phyloP scores from a whole-genome alignment of 1,140 invertebrate species.

The Zelostemma sp. region DNA sequence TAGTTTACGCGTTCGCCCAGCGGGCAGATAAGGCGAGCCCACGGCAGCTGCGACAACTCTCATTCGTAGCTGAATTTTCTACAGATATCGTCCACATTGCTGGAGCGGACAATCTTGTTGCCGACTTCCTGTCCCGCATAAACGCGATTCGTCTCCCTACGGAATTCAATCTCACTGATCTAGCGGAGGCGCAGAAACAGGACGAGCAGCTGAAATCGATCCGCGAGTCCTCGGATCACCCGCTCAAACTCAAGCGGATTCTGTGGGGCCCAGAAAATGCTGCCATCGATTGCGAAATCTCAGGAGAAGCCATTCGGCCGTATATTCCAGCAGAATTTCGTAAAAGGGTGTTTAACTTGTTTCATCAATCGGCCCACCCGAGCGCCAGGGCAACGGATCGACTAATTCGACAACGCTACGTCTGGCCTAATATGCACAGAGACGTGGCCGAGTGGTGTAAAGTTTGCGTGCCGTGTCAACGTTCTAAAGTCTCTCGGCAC shows the following conservation, averaged over 20 bases:
- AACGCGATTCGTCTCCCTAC: conserved; percentile 11
- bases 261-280: not conserved
- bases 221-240: not conserved
- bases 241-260: not conserved
- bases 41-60: conserved; percentile 1
- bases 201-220: not conserved
- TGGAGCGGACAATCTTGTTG: not conserved
- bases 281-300: not conserved
- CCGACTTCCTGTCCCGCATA: conserved; percentile 34
- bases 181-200: not conserved
- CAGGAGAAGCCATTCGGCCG: conserved; percentile 9
- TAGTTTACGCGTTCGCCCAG: conserved; percentile 15
- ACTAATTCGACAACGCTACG: conserved; percentile 33
- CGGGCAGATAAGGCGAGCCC: conserved; percentile 11
- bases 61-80: conserved; percentile 9
- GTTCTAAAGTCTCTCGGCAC: conserved; percentile 45
- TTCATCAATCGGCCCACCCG: conserved; percentile 49
- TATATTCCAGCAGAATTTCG: conserved; percentile 46
- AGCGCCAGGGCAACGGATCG: conserved; percentile 26
- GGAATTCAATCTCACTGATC: not conserved
- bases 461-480: conserved; percentile 42
- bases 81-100: not conserved
- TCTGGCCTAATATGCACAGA: conserved; percentile 48
- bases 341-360: conserved; percentile 37
- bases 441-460: conserved; percentile 39